Evolutionary conservation across 2,797 vertebrate genomes (phyloP), one percentile per base, ranked within the genome.

Genomic region (Galaxias olidus): DNA sequence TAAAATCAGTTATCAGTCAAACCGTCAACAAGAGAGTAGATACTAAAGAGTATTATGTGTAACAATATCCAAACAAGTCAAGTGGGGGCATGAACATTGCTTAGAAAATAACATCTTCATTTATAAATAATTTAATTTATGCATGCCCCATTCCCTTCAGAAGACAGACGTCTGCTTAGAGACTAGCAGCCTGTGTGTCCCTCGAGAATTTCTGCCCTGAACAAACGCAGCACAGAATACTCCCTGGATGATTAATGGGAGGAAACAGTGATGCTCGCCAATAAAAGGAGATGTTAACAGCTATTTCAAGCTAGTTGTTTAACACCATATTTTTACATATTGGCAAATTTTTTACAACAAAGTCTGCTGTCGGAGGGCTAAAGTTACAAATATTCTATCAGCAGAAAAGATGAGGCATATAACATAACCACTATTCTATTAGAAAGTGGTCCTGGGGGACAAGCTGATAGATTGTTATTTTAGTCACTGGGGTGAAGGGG

Each of bases 281-380:
- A 65, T 66, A 14, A 72, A 63, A 72, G 18, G 18, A 20, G 40
- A 46, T 14, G 8, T 63, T 49, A 4, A 48, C 43, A 53, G 63
- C 49, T 73, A 75, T 75, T 78, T 76, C 57, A 57, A 71, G 73
- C 4, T 10, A 43, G 12, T 44, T 49, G 72, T 64, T 78, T 48
- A 54, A 76, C 71, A 76, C 52, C 59, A 62, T 73, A 63, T 73
- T 61, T 73, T 1, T 4, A 66, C 65, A 50, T 66, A 71, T 65
- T 20, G 56, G 49, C 50, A 15, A 69, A 50, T 75, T 79, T 73
- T 58, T 65, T 47, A 65, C 79, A 77, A 76, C 73, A 77, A 77
- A 71, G 53, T 57, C 15, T 1, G 4, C 56, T 3, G 57, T 50
- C 63, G 68, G 50, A 61, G 68, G 71, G 56, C 42, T 9, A 11